Percentiles rank a stretch among this genome's conserved stretches.
These are phyloP conservation scores for Scartelaos histophorus DNA, from an alignment of 2,113 vertebrate species.

Conservation along the genomic window DNA sequence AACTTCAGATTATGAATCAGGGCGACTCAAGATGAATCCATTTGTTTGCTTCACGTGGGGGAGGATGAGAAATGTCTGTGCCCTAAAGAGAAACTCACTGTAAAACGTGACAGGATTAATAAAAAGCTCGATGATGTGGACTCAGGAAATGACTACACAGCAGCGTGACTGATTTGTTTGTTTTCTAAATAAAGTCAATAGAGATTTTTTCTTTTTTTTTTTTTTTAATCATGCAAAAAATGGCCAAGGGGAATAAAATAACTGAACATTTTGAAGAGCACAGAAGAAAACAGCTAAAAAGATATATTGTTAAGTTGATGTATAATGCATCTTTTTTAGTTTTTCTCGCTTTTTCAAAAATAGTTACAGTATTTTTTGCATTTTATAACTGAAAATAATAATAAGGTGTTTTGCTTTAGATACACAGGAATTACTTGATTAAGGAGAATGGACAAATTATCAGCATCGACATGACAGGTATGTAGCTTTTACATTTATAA, in stretches of 20 bases:
- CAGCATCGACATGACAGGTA: no score
- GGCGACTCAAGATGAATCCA: slow-evolving; percentile 44
- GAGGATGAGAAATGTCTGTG: slow-evolving; percentile 18
- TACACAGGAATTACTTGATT: no score
- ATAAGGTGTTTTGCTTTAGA: no score
- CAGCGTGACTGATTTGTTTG: slow-evolving; percentile 1
- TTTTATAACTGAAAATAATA: no score
- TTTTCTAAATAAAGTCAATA: background rate
- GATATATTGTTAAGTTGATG: no score
- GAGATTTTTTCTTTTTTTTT: background rate
- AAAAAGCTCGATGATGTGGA: slow-evolving; percentile 18
- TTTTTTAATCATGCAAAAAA: background rate
- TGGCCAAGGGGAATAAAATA: background rate
- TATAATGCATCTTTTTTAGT: no score
- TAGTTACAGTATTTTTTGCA: no score
- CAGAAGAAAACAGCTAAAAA: no score
- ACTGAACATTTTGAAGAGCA: no score
- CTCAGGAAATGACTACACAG: background rate
- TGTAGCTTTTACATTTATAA: no score
- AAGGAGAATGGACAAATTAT: no score
- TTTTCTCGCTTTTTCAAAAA: no score
- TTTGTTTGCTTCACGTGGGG: slow-evolving; percentile 29
- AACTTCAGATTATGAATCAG: slow-evolving; percentile 26
- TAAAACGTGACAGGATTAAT: slow-evolving; percentile 37
- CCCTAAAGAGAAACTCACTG: slow-evolving; percentile 23